Base-by-base conservation (phyloP, 2,888 invertebrate species). In the Tipula unca region DNA sequence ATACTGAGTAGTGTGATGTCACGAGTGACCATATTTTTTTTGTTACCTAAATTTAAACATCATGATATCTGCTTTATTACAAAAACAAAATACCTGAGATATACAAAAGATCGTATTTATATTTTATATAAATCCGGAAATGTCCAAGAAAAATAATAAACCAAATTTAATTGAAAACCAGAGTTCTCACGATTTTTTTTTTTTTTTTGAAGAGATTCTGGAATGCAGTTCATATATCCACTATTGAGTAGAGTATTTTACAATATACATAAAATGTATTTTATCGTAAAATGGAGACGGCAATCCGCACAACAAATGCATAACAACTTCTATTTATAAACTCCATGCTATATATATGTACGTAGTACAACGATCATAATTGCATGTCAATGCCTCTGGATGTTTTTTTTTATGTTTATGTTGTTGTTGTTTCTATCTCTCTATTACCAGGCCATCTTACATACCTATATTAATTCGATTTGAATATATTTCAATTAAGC, bases 401-500 rank as follows among this genome's bases (percentile, higher is more conserved):
- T 69, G 25, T 69, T 69, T 25, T 25, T 25, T 69, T 69, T 69
- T 25, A 4, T 25, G 25, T 69, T 69, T 25, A 4, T 25, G 25
- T 69, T 69, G 69, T 69, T 69, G 20, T 69, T 69, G 25, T 69
- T 69, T 69, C 20, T 69, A 69, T 69, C 69, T 69, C 25, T 69
- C 69, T 69, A 69, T 69, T 69, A 69, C 69, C 69, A 69, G 69
- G 69, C 69, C 69, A 69, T 69, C 69, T 69, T 69, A 69, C 69
- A 69, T 69, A 69, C 69, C 69, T 69, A 69, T 69, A 69, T 69
- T 69, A 69, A 69, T 69, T 69, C 69, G 69, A 69, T 69, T 69
- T 69, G 69, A 69, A 69, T 69, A 69, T 69, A 69, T 69, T 69
- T 69, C 69, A 69, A 69, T 69, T 69, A 69, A 69, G 69, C 69